Base-by-base conservation (phyloP, 2,888 invertebrate species). In the Ophraella communa region DNA sequence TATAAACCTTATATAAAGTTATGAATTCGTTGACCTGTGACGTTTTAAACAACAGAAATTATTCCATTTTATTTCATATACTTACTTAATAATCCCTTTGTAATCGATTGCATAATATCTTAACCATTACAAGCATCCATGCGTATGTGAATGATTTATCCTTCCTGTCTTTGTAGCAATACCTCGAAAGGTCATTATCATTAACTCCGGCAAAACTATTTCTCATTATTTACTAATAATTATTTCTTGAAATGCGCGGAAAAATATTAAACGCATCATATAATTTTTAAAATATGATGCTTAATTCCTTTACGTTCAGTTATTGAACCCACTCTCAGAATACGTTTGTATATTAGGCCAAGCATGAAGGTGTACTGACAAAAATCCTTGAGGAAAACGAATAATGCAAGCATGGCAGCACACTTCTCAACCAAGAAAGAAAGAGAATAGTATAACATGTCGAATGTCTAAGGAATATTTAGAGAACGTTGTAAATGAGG, bases 161-260 rank as follows among this genome's bases (percentile, higher is more conserved):
- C 57, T 65, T 62, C 61, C 61, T 44, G 44, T 23, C 45, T 58
- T 35, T 17, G 52, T 51, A 59, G 49, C 64, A 60, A 58, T 56
- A 51, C 55, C 56, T 55, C 56, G 20, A 45, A 47, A 61, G 65
- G 61, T 65, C 57, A 61, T 61, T 61, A 65, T 65, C 57, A 47
- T 61, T 61, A 45, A 57, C 53, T 65, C 24, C 14, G 24, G 45
- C 53, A 39, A 47, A 62, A 63, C 57, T 63, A 63, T 58, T 52
- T 39, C 62, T 55, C 47, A 64, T 59, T 64, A 64, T 55, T 52
- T 57, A 52, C 47, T 57, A 61, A 65, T 65, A 61, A 65, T 65
- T 39, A 61, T 65, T 61, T 57, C 57, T 62, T 52, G 61, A 64
- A 57, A 49, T 47, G 35, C 45, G 51, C 56, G 44, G 30, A 47